Percentiles rank a stretch among this genome's conserved stretches.
phyloP scores from a whole-genome alignment of 2,888 invertebrate species.

The Heliconius sara region DNA sequence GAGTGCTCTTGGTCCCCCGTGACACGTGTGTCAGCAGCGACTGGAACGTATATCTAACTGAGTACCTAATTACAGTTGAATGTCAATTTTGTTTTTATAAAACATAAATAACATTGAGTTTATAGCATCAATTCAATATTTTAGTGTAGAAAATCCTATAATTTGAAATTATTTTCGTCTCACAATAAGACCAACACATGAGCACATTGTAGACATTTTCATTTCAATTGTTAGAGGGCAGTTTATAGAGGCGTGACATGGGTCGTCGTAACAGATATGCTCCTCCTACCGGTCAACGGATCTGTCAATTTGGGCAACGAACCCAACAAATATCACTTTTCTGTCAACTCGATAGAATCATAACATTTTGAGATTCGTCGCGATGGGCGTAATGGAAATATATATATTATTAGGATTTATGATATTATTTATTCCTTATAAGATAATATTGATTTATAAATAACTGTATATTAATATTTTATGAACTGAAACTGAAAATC shows the following conservation, averaged over 20 bases:
- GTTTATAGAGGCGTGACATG: constrained; percentile 72
- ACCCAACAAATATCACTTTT: constrained; percentile 58
- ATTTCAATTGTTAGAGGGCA: constrained; percentile 67
- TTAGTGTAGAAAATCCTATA: background rate
- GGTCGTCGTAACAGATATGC: constrained; percentile 72
- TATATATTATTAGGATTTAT: constrained; percentile 29
- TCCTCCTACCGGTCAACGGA: constrained; percentile 66
- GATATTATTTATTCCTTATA: background rate
- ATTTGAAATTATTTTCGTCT: constrained; percentile 26
- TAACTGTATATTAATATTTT: background rate
- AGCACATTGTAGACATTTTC: constrained; percentile 60
- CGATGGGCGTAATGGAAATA: constrained; percentile 27
- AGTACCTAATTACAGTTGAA: constrained; percentile 23
- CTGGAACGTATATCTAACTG: constrained; percentile 83
- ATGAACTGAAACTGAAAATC: background rate
- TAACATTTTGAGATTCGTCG: constrained; percentile 34
- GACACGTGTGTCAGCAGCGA: constrained; percentile 97
- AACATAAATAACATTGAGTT: background rate
- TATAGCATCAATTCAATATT: background rate
- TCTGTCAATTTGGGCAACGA: constrained; percentile 75
- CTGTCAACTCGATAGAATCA: constrained; percentile 51
- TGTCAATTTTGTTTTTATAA: background rate
- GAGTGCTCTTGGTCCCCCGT: constrained; percentile 95
- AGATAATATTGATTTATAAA: background rate
- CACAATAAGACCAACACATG: constrained; percentile 29